Percentiles rank a stretch among this genome's conserved stretches.
Conservation (phyloP, 1,140 invertebrate genomes). For the Neomicropteryx cornuta region DNA sequence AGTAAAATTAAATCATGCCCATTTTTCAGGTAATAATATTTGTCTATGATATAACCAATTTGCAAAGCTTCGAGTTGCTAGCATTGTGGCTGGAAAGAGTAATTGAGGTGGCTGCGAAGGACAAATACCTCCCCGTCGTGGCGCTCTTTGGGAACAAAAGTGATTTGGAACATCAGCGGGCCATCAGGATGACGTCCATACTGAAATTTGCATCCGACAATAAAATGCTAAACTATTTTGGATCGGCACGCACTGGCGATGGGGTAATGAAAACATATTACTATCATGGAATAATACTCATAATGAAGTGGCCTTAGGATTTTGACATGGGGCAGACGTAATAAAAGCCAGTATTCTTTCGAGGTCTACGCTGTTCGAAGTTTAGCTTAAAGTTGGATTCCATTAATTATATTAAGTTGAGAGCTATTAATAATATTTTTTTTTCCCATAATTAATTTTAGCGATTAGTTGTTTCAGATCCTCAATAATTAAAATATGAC, state of each 20-base stretch:
- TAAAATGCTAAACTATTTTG: slow-evolving; percentile 59
- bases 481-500: too few relatives aligned
- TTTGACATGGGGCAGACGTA: too few relatives aligned
- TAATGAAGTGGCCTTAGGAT: too few relatives aligned
- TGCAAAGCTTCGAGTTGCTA: slow-evolving; percentile 67
- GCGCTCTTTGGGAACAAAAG: slow-evolving; percentile 82
- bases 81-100: slow-evolving; percentile 61
- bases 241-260: slow-evolving; percentile 84
- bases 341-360: too few relatives aligned
- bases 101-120: slow-evolving; percentile 41
- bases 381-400: too few relatives aligned
- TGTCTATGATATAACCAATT: slow-evolving; percentile 81
- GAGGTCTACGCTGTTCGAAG: too few relatives aligned
- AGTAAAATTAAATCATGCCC: too few relatives aligned
- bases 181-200: slow-evolving; percentile 68
- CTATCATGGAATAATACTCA: too few relatives aligned
- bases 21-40: slow-evolving; percentile 64
- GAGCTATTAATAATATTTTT: too few relatives aligned
- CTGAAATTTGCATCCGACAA: slow-evolving; percentile 67
- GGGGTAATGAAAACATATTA: slow-evolving; percentile 56
- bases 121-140: slow-evolving; percentile 50
- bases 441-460: too few relatives aligned
- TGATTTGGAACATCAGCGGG: slow-evolving; percentile 78
- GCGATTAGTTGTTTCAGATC: too few relatives aligned
- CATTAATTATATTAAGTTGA: too few relatives aligned